Evolutionary conservation across 2,888 invertebrate genomes (phyloP).

Genomic region (Cosmia pyralina): DNA sequence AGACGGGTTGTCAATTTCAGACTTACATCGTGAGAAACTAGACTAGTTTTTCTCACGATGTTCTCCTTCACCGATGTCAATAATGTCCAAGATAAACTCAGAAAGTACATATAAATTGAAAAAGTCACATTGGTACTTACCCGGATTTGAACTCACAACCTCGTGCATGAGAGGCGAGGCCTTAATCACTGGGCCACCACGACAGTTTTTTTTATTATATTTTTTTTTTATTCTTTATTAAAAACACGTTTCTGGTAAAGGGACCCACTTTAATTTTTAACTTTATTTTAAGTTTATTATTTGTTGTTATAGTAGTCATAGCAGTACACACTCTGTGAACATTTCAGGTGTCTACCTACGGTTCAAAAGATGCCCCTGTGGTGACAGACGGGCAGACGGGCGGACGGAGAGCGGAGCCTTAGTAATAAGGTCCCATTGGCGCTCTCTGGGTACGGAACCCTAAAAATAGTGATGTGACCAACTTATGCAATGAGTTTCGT

Average conservation of each 20-base stretch:
- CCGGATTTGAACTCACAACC: too few species aligned
- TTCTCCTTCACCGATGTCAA: too few species aligned
- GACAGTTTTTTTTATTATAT: background rate
- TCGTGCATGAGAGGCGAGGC: too few species aligned
- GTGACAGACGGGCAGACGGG: background rate
- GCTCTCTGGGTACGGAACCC: background rate
- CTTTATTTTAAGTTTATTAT: background rate
- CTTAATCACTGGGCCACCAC: too few species aligned
- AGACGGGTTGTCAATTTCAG: too few species aligned
- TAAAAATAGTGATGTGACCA: conserved; percentile 76
- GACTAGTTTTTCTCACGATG: too few species aligned
- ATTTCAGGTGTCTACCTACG: background rate
- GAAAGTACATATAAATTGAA: too few species aligned
- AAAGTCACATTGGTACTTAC: too few species aligned
- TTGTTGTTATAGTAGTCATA: background rate
- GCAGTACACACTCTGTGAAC: background rate
- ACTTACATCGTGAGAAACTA: too few species aligned
- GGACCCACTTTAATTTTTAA: background rate
- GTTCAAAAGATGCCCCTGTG: background rate
- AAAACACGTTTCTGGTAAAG: background rate
- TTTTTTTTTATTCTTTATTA: too few species aligned
- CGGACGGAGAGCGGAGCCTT: background rate
- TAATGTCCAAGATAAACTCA: too few species aligned
- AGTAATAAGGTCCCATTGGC: background rate
- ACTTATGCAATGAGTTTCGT: conserved; percentile 80